A percentile compares a stretch with the other conserved stretches of the same genome.
phyloP scores from a whole-genome alignment of 1,140 invertebrate genomes.

The Babylonia areolata region DNA sequence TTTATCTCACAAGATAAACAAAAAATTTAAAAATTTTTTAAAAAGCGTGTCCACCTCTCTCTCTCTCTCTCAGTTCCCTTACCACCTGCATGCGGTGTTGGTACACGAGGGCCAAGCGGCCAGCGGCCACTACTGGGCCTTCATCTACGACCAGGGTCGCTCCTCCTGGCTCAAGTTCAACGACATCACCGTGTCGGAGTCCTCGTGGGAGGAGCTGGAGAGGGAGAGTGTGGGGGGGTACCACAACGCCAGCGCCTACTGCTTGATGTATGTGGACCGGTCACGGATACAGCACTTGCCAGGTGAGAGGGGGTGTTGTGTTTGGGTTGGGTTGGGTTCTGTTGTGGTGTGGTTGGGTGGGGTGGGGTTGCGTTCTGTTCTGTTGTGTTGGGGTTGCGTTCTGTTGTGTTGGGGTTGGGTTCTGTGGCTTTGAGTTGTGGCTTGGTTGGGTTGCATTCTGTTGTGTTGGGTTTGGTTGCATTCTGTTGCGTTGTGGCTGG shows the following conservation, averaged over 20 bases:
- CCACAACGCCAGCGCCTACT: conserved; percentile 78
- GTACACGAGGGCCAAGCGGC: conserved; percentile 79
- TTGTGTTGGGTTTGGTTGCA: too few species aligned
- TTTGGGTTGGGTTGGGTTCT: too few species aligned
- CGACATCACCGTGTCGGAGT: conserved; percentile 77
- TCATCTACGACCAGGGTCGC: conserved; percentile 72
- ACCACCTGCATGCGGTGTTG: conserved; percentile 78
- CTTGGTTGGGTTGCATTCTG: too few species aligned
- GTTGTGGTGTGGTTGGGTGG: too few species aligned
- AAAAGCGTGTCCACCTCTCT: not conserved
- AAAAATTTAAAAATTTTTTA: not conserved
- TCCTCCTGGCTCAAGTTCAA: conserved; percentile 77
- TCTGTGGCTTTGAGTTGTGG: too few species aligned
- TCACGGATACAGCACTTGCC: conserved; percentile 48
- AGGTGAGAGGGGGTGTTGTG: conserved; percentile 40
- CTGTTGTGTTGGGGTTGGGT: too few species aligned
- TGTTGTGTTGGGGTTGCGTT: too few species aligned
- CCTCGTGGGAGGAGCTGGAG: conserved; percentile 77
- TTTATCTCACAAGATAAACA: not conserved
- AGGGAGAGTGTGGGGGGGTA: conserved; percentile 78
- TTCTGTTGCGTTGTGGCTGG: too few species aligned
- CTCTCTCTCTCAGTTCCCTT: conserved; percentile 68
- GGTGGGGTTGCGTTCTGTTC: too few species aligned
- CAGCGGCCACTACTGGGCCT: conserved; percentile 80
- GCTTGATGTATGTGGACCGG: conserved; percentile 77